Evolutionary conservation across 2,797 vertebrate species (phyloP).

Genomic region (Chaunax sp.): DNA sequence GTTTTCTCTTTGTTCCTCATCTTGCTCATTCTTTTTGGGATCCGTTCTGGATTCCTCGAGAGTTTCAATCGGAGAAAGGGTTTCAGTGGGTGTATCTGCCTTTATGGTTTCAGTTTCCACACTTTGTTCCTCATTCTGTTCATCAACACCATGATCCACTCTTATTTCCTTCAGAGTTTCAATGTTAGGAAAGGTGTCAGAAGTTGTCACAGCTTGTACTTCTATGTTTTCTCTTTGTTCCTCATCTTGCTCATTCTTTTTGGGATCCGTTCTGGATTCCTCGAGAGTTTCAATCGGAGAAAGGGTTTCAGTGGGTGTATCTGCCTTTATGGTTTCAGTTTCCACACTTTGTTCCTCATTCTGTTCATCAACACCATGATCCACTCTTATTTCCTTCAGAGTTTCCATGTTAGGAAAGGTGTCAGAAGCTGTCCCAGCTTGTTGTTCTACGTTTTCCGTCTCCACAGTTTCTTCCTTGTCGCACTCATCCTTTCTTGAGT

Average conservation of each 20-base stretch:
- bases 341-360: constrained; percentile 1
- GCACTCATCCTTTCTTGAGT: constrained; percentile 12
- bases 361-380: not conserved
- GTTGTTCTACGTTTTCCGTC: not conserved
- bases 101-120: constrained; percentile 19
- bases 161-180: not conserved
- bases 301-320: not conserved
- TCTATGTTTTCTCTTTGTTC: constrained; percentile 2
- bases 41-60: not conserved
- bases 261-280: not conserved
- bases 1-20: not conserved
- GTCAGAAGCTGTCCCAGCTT: constrained; percentile 6
- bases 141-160: not conserved
- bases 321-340: constrained; percentile 1
- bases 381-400: not conserved
- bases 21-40: not conserved
- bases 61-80: not conserved
- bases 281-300: not conserved
- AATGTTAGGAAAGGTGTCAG: not conserved
- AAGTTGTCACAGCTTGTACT: not conserved
- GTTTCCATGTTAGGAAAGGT: not conserved
- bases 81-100: not conserved
- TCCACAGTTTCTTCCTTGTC: constrained; percentile 8
- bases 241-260: not conserved
- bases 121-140: constrained; percentile 7